Evolutionary conservation across 2,113 vertebrate species (phyloP).

Genomic region (Callopanchax toddi): DNA sequence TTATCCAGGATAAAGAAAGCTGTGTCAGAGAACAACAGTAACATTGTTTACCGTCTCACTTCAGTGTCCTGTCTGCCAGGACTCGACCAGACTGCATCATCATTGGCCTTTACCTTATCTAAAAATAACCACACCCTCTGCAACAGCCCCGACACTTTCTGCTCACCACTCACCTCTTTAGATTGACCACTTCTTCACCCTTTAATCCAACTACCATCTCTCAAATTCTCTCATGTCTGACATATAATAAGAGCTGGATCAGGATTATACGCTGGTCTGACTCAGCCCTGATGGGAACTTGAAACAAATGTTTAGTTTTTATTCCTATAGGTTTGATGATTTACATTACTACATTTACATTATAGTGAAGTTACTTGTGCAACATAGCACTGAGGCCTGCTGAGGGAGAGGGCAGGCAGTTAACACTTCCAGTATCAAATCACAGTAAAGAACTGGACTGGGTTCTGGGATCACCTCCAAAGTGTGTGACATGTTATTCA

Average conservation of each 20-base stretch:
- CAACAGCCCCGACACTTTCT: conserved; percentile 12
- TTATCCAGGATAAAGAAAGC: not conserved
- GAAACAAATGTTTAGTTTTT: not conserved
- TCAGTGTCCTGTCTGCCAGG: conserved; percentile 41
- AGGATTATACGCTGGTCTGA: conserved; percentile 31
- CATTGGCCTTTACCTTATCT: conserved; percentile 75
- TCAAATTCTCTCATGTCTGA: conserved; percentile 2
- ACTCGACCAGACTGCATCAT: conserved; percentile 41
- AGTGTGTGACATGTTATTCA: conserved; percentile 61
- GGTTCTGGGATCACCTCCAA: conserved; percentile 20
- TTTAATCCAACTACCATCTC: conserved; percentile 3
- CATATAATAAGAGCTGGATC: conserved; percentile 37
- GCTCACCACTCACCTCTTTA: conserved; percentile 16
- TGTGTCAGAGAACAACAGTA: not conserved
- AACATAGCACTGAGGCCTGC: not conserved
- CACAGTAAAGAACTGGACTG: conserved; percentile 34
- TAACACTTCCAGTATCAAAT: conserved; percentile 61
- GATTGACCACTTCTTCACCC: not conserved
- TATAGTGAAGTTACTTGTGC: not conserved
- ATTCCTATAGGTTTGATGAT: not conserved
- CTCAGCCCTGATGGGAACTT: conserved; percentile 24
- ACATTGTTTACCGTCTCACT: conserved; percentile 8
- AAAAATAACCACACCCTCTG: conserved; percentile 62
- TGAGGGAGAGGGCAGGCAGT: conserved; percentile 49
- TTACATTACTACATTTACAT: no score